A percentile compares a stretch with the other conserved stretches of the same genome.
Conservation (phyloP, 2,797 vertebrate genomes). For the Smutsia temminckii region DNA sequence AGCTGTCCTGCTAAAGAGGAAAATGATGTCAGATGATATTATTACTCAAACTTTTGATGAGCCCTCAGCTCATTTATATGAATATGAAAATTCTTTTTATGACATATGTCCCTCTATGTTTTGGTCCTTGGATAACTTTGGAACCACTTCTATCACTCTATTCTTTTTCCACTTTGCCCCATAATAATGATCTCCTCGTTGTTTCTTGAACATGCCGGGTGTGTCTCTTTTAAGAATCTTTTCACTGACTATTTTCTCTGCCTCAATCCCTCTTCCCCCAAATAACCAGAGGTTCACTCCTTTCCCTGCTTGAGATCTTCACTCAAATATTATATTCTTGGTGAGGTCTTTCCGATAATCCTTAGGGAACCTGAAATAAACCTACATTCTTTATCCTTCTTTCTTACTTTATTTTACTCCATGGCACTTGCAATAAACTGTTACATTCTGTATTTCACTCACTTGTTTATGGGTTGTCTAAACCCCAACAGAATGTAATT, state of each 20-base stretch:
- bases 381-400: neutral
- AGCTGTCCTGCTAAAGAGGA: too few relatives aligned
- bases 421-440: neutral
- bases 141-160: neutral
- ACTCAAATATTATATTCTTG: neutral
- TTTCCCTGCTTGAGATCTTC: neutral
- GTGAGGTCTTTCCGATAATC: neutral
- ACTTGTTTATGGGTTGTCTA: neutral
- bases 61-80: neutral
- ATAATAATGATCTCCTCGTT: neutral
- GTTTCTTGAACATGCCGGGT: neutral
- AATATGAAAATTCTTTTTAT: neutral
- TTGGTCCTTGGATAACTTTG: neutral
- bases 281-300: neutral
- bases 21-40: neutral
- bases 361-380: neutral
- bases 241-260: neutral
- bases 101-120: neutral
- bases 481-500: neutral
- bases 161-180: neutral
- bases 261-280: neutral
- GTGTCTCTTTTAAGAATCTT: neutral
- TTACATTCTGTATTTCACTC: neutral
- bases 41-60: neutral
- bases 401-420: neutral